Evolutionary conservation across 64 coral and sea anemone genomes (phyloP), one percentile per base, ranked within the genome.

Genomic region (Catalaphyllia jardinei): DNA sequence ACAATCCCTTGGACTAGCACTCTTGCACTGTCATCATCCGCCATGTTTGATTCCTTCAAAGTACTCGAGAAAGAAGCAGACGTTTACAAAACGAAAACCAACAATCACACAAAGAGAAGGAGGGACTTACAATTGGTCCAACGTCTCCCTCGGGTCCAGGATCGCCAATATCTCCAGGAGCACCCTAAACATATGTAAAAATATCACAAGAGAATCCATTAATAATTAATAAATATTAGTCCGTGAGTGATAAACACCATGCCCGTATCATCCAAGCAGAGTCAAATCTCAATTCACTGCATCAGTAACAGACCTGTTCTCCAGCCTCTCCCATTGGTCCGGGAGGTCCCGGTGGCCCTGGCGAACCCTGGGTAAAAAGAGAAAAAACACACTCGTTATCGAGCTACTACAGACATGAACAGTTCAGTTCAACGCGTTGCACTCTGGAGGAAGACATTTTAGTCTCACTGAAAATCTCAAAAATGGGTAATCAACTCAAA

Each of bases 141-240:
- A 63, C 16, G 13, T 87, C 74, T 79, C 90, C 90, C 4, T 76
- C 82, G 4, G 73, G 82, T 77, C 90, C 90, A 39, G 74, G 57
- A 8, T 86, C 90, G 10, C 90, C 90, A 24, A 87, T 86, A 33
- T 92, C 90, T 13, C 90, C 90, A 78, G 85, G 59, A 54, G 72
- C 17, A 54, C 90, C 90, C 81, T 85, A 85, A 12, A n/a, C 29
- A 42, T n/a, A 24, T 16, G 10, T 8, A 67, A 31, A 29, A 28
- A 60, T 30, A 78, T 5, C 19, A 52, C 49, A 9, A 25, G 19
- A 67, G 24, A 67, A 25, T 0, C 19, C 19, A 28, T 12, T 14
- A 28, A 72, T 72, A 2, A 11, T 3, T 9, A 29, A 72, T 72
- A 12, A 28, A 72, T 16, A 46, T 46, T 46, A 46, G 42, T 46